Evolutionary conservation across 1,140 invertebrate genomes (phyloP).

Genomic region (Plutomurus gul): DNA sequence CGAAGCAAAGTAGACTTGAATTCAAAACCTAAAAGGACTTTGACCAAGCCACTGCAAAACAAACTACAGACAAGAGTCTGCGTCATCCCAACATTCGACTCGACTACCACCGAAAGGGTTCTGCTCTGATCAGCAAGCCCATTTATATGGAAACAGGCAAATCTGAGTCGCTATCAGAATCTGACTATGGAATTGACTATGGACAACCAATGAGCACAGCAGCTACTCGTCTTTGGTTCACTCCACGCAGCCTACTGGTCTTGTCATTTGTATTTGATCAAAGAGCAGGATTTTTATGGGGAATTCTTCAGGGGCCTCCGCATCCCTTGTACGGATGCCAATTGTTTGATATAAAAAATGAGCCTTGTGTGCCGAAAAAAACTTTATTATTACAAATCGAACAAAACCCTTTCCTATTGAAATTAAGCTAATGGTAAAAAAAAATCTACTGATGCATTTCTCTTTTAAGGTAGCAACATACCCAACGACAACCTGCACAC

Average conservation of each 20-base stretch:
- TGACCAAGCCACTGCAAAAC: not conserved
- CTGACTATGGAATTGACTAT: not conserved
- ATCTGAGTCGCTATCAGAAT: not conserved
- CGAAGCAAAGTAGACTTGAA: not conserved
- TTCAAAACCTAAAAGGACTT: not conserved
- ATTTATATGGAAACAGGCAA: slow-evolving; percentile 2
- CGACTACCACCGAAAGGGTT: slow-evolving; percentile 19
- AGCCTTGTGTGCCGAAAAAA: slow-evolving; percentile 29
- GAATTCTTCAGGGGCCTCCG: not conserved
- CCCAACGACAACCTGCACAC: not conserved
- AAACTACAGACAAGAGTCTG: slow-evolving; percentile 5
- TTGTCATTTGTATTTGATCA: slow-evolving; percentile 24
- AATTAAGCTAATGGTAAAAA: not conserved
- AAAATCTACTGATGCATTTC: not conserved
- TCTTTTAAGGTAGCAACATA: not conserved
- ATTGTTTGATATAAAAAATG: slow-evolving; percentile 47
- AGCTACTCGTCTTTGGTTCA: not conserved
- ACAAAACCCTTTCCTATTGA: not conserved
- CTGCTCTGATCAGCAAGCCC: not conserved
- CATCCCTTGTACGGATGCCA: slow-evolving; percentile 24
- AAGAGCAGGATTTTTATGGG: slow-evolving; percentile 31
- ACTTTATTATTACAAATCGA: slow-evolving; percentile 1
- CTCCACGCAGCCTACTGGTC: not conserved
- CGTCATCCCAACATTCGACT: not conserved
- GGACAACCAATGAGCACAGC: not conserved